Conservation (phyloP, 2,113 vertebrate genomes). For the Bettongia penicillata region DNA sequence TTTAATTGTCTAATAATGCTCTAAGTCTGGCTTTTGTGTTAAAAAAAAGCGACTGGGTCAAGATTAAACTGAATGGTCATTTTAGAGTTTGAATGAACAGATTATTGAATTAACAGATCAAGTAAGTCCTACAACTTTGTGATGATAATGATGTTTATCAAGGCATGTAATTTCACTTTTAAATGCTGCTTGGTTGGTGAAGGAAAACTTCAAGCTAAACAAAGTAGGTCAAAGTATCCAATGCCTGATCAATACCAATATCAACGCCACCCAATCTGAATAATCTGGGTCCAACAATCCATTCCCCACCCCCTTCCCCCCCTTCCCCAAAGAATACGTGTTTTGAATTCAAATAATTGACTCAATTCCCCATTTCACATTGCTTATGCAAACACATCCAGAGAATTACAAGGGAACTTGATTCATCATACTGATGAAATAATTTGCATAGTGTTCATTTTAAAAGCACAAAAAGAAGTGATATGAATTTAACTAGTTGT, state of each 20-base stretch:
- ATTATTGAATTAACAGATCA: conserved; percentile 5
- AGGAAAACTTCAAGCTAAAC: conserved; percentile 44
- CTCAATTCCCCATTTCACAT: neutral
- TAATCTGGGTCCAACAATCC: neutral
- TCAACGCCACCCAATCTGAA: neutral
- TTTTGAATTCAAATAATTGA: neutral
- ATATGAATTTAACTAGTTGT: neutral
- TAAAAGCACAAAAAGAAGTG: neutral
- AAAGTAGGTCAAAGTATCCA: conserved; percentile 9
- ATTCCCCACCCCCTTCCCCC: neutral
- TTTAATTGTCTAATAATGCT: neutral
- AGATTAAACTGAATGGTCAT: neutral
- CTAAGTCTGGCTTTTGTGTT: conserved; percentile 16
- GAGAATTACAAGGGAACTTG: neutral
- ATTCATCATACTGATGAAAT: neutral
- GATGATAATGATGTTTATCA: neutral
- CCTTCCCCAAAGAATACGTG: neutral
- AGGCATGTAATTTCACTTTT: neutral
- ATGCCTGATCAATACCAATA: neutral
- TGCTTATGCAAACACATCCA: neutral
- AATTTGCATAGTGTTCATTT: neutral
- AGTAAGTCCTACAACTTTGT: neutral
- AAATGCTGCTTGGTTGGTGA: conserved; percentile 17
- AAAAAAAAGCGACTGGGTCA: neutral
- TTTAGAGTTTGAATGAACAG: neutral